phyloP scores from a whole-genome alignment of 1,140 invertebrate genomes.

The Calephelis nemesis region DNA sequence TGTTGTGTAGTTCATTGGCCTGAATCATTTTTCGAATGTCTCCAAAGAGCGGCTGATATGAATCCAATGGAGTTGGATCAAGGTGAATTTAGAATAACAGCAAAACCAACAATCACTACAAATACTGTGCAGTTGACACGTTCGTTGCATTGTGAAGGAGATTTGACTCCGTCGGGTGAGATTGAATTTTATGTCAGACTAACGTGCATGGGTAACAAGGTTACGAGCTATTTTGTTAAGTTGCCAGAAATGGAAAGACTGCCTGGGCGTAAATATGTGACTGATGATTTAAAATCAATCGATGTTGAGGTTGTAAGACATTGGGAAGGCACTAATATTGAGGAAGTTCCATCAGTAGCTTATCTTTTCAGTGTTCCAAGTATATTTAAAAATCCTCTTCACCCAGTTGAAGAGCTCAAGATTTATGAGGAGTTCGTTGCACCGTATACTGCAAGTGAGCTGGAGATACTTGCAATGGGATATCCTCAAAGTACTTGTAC shows the following conservation, averaged over 20 bases:
- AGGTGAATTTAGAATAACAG: conserved; percentile 60
- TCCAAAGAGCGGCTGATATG: conserved; percentile 51
- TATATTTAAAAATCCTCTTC: conserved; percentile 58
- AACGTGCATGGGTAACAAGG: conserved; percentile 63
- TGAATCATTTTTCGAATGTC: conserved; percentile 56
- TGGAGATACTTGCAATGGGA: conserved; percentile 68
- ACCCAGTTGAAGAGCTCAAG: conserved; percentile 46
- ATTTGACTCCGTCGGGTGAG: conserved; percentile 67
- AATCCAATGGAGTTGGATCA: conserved; percentile 65
- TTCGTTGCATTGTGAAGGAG: conserved; percentile 65
- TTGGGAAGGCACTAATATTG: conserved; percentile 67
- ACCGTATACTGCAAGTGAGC: conserved; percentile 59
- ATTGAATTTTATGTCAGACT: conserved; percentile 65
- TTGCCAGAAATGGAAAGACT: conserved; percentile 71
- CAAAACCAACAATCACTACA: conserved; percentile 56
- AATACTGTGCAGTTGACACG: conserved; percentile 61
- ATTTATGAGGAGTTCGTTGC: conserved; percentile 64
- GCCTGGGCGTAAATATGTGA: conserved; percentile 67
- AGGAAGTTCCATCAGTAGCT: conserved; percentile 58
- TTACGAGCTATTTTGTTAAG: conserved; percentile 60
- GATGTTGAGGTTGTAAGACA: conserved; percentile 70
- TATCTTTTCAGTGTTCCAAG: conserved; percentile 66
- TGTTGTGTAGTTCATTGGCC: conserved; percentile 67
- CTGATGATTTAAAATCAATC: conserved; percentile 64
- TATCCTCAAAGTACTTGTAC: conserved; percentile 72